Percentiles rank a stretch among this genome's conserved stretches.
Conservation (phyloP, 2,113 vertebrate genomes). For the Oceanodroma tethys region DNA sequence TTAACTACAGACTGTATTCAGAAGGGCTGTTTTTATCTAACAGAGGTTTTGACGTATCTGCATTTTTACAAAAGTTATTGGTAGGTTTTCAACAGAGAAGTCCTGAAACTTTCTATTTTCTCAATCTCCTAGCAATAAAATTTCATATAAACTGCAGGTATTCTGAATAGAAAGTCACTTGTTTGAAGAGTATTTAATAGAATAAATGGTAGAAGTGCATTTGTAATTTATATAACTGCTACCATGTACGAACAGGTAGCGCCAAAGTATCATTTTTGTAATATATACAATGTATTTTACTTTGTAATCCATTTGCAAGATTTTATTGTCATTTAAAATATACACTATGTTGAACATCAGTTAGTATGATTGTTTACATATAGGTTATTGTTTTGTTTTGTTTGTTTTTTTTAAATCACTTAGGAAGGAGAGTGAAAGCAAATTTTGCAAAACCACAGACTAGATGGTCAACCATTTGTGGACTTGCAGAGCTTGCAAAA, state of each 20-base stretch:
- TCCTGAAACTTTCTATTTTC: not conserved
- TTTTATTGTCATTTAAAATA: not conserved
- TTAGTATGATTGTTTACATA: not conserved
- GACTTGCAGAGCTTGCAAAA: not conserved
- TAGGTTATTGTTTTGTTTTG: not conserved
- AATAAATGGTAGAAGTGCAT: not conserved
- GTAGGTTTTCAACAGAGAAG: not conserved
- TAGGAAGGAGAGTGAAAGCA: not conserved
- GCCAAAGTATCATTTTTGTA: not conserved
- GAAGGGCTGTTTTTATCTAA: not conserved
- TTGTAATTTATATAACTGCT: not conserved
- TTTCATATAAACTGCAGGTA: not conserved
- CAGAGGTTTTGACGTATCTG: not conserved
- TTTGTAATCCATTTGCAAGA: not conserved
- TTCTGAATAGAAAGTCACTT: not conserved
- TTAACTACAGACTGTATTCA: not conserved
- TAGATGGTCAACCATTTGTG: not conserved
- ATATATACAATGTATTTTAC: not conserved
- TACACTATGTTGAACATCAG: not conserved
- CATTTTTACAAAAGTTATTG: not conserved
- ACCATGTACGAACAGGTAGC: not conserved
- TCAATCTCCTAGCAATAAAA: not conserved
- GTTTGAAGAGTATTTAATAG: not conserved
- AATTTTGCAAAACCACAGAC: not conserved
- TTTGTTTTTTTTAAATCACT: not conserved